Evolutionary conservation across 2,797 vertebrate species (phyloP).

Genomic region (Sternarchorhynchus goeldii): DNA sequence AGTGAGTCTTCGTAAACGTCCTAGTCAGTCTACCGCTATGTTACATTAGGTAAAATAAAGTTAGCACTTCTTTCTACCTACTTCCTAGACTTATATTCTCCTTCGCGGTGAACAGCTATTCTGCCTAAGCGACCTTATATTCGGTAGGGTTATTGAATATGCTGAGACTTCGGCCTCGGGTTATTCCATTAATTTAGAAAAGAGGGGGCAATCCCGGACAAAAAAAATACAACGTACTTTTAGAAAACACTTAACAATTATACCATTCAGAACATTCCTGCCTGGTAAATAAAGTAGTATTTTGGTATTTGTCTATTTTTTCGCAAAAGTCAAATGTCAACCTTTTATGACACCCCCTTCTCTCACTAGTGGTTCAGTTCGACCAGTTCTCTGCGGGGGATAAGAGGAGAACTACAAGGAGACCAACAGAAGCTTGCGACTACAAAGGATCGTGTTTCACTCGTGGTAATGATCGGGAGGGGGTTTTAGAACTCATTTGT

Average conservation of each 20-base stretch:
- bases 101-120: not conserved
- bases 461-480: not conserved
- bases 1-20: not conserved
- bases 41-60: not conserved
- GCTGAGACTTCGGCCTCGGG: conserved; percentile 27
- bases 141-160: conserved; percentile 12
- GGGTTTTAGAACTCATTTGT: not conserved
- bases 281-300: too few relatives aligned
- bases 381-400: conserved; percentile 21
- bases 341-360: conserved; percentile 26
- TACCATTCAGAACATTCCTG: too few relatives aligned
- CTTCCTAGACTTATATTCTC: not conserved
- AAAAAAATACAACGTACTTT: not conserved
- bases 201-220: not conserved
- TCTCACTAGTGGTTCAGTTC: conserved; percentile 24
- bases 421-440: not conserved
- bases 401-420: conserved; percentile 10
- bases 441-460: not conserved
- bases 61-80: not conserved
- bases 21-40: too few relatives aligned
- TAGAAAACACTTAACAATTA: too few relatives aligned
- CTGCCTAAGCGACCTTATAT: not conserved
- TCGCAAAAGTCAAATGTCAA: too few relatives aligned
- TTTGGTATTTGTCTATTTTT: not conserved
- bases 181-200: conserved; percentile 6